Evolutionary conservation across 2,797 vertebrate species (phyloP), one percentile per base, ranked within the genome.

Genomic region (Tokudaia muenninki): DNA sequence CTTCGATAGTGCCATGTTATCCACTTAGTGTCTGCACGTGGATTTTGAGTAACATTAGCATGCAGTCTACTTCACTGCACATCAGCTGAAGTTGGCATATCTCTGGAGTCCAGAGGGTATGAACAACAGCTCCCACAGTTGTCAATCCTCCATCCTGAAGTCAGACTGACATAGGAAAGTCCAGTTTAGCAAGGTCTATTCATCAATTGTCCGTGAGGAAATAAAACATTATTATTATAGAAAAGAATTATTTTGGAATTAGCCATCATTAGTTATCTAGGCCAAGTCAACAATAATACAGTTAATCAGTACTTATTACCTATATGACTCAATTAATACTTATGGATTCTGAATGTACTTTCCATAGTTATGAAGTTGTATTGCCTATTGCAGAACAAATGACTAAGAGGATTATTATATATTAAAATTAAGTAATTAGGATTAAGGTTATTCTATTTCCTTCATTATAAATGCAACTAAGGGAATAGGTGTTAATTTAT

Each of bases 361-460:
- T 94, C 52, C 11, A 11, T 70, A 55, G 75, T 92, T 92, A 70
- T 65, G 59, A 89, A 87, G 61, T 70, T 81, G 10, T 78, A 78
- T 57, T 34, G 63, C 24, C n/a, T 75, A 55, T 31, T 65, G 77
- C 24, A 57, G 21, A 82, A 26, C 17, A 74, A 65, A 52, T 67
- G 65, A 19, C 34, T 78, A 92, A 47, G 34, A 52, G 44, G 47
- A 14, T 44, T 72, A 92, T 88, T 65, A 57, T 59, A 65, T 59
- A 24, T 74, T 79, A 67, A 74, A 52, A 47, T 92, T 77, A 82
- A 87, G 67, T 90, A 59, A 41, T 92, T 65, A 81, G 74, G 14
- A 86, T 95, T 81, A 81, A 61, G 37, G 11, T 50, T 22, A 47
- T 82, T 83, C 77, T 50, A 21, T 29, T 29, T 4, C 50, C 41